phyloP scores from a whole-genome alignment of 2,113 vertebrate genomes.

The Empidonax traillii region DNA sequence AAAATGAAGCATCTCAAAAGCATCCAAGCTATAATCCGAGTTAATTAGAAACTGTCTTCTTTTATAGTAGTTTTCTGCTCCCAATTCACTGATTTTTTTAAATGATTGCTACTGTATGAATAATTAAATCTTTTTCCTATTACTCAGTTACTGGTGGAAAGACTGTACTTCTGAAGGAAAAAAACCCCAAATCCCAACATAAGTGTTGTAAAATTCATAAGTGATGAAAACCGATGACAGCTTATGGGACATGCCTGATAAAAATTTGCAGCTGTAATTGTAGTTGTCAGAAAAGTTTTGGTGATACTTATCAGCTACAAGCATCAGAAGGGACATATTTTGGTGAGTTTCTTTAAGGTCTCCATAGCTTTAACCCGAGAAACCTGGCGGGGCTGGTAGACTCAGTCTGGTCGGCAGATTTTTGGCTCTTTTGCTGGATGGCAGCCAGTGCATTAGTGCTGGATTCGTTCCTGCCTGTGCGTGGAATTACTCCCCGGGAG shows the following conservation, averaged over 20 bases:
- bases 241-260: not conserved
- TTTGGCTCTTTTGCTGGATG: not conserved
- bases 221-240: not conserved
- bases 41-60: not conserved
- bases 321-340: not conserved
- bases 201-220: not conserved
- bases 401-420: not conserved
- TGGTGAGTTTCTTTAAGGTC: not conserved
- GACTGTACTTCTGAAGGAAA: not conserved
- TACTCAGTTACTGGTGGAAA: not conserved
- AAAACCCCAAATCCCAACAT: not conserved
- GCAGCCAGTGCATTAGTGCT: constrained; percentile 19
- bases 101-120: not conserved
- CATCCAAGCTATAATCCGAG: not conserved
- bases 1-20: not conserved
- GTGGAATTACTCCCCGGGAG: constrained; percentile 37
- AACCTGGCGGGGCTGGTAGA: not conserved
- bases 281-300: not conserved
- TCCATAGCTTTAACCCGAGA: not conserved
- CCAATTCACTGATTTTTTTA: not conserved
- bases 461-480: constrained; percentile 29
- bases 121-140: not conserved
- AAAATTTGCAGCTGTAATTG: not conserved
- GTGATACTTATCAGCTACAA: not conserved
- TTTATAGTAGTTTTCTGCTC: not conserved